phyloP scores from a whole-genome alignment of 2,888 invertebrate genomes.

The Sialis fuliginosa region DNA sequence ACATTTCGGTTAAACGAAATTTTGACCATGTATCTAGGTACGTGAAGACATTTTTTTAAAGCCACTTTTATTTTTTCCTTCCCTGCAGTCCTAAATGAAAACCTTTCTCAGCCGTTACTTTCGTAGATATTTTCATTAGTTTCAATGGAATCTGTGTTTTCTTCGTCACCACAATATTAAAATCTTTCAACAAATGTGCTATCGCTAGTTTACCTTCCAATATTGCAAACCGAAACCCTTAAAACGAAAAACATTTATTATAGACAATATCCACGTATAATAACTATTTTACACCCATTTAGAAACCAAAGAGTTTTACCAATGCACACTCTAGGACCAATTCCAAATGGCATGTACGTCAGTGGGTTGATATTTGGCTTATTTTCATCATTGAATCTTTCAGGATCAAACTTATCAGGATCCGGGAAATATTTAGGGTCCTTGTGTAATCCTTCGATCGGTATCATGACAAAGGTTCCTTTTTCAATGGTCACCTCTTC shows the following conservation, averaged over 20 bases:
- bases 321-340: slow-evolving; percentile 24
- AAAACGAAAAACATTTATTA: slow-evolving; percentile 5
- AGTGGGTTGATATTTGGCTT: slow-evolving; percentile 30
- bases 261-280: background rate
- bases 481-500: slow-evolving; percentile 20
- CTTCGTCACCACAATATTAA: slow-evolving; percentile 2
- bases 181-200: background rate
- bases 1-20: too few relatives aligned
- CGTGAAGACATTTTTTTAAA: too few relatives aligned
- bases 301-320: too few relatives aligned
- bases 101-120: background rate
- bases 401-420: slow-evolving; percentile 32
- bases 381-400: slow-evolving; percentile 34
- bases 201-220: slow-evolving; percentile 8
- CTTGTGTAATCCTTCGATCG: slow-evolving; percentile 32
- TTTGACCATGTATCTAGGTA: too few relatives aligned
- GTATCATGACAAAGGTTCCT: slow-evolving; percentile 29
- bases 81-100: background rate
- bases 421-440: slow-evolving; percentile 35
- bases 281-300: too few relatives aligned
- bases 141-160: slow-evolving; percentile 1
- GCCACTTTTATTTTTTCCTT: too few relatives aligned
- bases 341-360: slow-evolving; percentile 34
- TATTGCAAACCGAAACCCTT: slow-evolving; percentile 11
- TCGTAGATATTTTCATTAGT: background rate